Evolutionary conservation across 2,797 vertebrate genomes (phyloP).

Genomic region (Sebastes diaconus): DNA sequence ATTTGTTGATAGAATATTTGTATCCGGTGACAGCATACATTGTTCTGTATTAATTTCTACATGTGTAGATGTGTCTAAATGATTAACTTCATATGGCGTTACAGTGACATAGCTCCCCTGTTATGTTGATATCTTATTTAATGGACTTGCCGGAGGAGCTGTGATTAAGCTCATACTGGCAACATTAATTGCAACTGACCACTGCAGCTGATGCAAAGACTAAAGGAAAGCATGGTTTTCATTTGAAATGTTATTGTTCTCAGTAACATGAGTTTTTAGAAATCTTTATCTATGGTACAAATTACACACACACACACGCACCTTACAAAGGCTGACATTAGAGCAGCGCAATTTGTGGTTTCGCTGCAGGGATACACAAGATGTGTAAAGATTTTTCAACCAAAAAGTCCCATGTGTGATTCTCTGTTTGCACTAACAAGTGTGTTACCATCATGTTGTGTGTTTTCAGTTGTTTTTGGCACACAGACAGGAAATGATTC

Average conservation of each 20-base stretch:
- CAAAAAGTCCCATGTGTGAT: background rate
- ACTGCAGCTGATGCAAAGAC: background rate
- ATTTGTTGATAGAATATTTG: background rate
- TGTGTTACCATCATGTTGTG: background rate
- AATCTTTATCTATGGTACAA: background rate
- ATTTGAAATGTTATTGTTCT: background rate
- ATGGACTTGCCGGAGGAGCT: background rate
- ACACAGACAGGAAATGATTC: background rate
- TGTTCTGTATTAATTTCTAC: conserved; percentile 1
- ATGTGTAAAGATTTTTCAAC: background rate
- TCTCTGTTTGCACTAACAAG: background rate
- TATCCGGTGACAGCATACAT: background rate
- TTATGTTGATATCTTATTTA: background rate
- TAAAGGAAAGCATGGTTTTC: background rate
- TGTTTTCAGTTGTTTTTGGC: background rate
- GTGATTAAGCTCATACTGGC: background rate
- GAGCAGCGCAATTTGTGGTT: background rate
- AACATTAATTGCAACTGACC: background rate
- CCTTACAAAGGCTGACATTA: background rate
- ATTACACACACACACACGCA: background rate
- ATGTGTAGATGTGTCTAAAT: background rate
- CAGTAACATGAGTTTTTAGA: background rate
- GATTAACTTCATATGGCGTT: background rate
- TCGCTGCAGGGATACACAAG: background rate
- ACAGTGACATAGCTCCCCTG: background rate